Base-by-base conservation (phyloP, 1,140 invertebrate species). In the Temnothorax longispinosus region DNA sequence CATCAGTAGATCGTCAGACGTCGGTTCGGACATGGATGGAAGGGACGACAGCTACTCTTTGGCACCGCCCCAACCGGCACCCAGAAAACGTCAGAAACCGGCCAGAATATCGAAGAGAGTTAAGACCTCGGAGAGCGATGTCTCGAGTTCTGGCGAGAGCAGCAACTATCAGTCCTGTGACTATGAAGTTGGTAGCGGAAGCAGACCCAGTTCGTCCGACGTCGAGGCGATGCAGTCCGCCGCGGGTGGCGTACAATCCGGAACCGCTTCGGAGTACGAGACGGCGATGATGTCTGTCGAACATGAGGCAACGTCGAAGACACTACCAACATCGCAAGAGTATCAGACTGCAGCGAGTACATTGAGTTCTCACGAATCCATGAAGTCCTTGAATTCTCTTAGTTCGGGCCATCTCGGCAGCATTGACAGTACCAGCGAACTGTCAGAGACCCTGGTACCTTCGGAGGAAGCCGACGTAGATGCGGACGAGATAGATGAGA, bases 81-180 rank as follows among this genome's bases (percentile, higher is more conserved):
- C 95, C 0, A 89, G 94, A 64, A 92, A 93, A 76, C 90, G 93
- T 0, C 93, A 94, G 0, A 95, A 95, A 62, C 90, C 95, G 1
- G 85, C 92, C 0, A 93, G 94, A 54, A 47, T 89, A 32, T 92
- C 94, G 0, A 93, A 92, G 15, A 87, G 90, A 41, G 87, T 93
- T 7, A 62, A 62, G 15, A 88, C 91, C 0, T 94, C 95, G 0
- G 95, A 95, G 50, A 95, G 94, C 52, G 95, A 98, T 94, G 94
- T 96, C 94, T 98, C 98, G 0, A 98, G 98, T 95, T 98, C 98
- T n/a, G 96, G 98, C 65, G 98, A 98, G 90, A 98, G 98, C 93
- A 98, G 98, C 93, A 97, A 98, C 90, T 98, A 98, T 94, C 98
- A 98, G 85, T 98, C 98, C 76, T 98, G 98, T 94, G 98, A 98